A percentile compares a stretch with the other conserved stretches of the same genome.
These are phyloP conservation scores for Mohoua ochrocephala DNA, from an alignment of 2,113 vertebrate species.

Conservation along the genomic window DNA sequence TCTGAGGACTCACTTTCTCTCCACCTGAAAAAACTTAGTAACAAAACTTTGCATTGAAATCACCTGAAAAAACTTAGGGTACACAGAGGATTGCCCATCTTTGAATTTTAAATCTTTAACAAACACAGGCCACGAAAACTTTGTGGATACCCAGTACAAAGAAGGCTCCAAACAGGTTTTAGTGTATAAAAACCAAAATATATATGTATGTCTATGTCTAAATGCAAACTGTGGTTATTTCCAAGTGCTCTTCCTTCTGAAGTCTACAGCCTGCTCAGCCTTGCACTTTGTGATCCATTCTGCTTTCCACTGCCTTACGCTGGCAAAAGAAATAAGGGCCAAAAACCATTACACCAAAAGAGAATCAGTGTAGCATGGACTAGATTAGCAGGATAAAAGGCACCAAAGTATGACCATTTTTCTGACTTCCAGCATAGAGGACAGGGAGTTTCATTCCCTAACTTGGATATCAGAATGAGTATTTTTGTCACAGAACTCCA, in stretches of 20 bases:
- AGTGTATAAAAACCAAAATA: neutral
- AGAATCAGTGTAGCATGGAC: neutral
- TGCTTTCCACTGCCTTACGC: neutral
- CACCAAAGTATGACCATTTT: neutral
- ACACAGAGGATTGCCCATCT: neutral
- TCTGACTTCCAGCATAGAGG: neutral
- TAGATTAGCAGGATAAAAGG: neutral
- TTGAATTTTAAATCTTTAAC: neutral
- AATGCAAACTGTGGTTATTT: neutral
- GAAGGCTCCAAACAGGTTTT: neutral
- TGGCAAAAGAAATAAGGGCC: neutral
- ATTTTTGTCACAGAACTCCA: neutral
- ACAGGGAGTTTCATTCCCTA: neutral
- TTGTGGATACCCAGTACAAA: neutral
- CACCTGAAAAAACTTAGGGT: neutral
- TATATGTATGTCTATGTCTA: neutral
- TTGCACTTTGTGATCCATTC: neutral
- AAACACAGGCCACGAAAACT: neutral
- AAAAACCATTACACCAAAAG: neutral
- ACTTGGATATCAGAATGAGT: neutral
- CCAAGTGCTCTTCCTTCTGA: neutral
- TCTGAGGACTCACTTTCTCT: neutral
- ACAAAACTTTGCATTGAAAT: neutral
- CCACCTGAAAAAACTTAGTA: neutral
- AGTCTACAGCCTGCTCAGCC: neutral